phyloP scores from a whole-genome alignment of 2,888 invertebrate species.

The Flabesymbios commensalis region DNA sequence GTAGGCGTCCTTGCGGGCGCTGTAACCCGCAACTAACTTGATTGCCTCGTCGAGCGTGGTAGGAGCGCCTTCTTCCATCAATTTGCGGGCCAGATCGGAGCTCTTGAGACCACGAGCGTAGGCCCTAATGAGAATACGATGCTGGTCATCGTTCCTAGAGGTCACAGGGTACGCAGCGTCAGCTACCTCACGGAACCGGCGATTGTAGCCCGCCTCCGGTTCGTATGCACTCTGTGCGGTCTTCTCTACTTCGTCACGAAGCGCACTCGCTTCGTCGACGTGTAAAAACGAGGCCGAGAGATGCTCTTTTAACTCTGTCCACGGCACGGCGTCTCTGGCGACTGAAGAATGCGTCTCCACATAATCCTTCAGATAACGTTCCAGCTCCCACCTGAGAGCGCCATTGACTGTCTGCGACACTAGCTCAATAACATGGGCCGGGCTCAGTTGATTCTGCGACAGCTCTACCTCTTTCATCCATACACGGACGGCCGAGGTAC shows the following conservation, averaged over 20 bases:
- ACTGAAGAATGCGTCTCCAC: too few species aligned
- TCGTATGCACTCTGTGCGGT: neutral
- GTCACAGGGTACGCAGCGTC: conserved; percentile 7
- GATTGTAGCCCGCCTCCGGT: neutral
- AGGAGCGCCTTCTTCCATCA: neutral
- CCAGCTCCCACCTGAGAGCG: neutral
- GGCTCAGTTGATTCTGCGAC: neutral
- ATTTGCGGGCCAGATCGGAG: neutral
- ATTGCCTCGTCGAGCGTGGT: conserved; percentile 1
- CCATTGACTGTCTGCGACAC: neutral
- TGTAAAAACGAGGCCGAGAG: neutral
- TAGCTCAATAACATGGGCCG: neutral
- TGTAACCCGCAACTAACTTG: neutral
- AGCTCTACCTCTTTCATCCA: neutral
- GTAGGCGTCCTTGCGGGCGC: neutral
- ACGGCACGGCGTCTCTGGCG: neutral
- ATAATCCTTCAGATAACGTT: neutral
- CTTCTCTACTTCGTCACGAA: conserved; percentile 1
- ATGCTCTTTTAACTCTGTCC: conserved; percentile 1
- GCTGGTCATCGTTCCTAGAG: conserved; percentile 4
- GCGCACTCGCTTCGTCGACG: conserved; percentile 1
- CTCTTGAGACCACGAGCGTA: neutral
- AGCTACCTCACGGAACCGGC: conserved; percentile 8
- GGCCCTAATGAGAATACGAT: neutral
- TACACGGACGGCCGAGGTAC: neutral